Evolutionary conservation across 2,113 vertebrate species (phyloP).

Genomic region (Oenanthe melanoleuca): DNA sequence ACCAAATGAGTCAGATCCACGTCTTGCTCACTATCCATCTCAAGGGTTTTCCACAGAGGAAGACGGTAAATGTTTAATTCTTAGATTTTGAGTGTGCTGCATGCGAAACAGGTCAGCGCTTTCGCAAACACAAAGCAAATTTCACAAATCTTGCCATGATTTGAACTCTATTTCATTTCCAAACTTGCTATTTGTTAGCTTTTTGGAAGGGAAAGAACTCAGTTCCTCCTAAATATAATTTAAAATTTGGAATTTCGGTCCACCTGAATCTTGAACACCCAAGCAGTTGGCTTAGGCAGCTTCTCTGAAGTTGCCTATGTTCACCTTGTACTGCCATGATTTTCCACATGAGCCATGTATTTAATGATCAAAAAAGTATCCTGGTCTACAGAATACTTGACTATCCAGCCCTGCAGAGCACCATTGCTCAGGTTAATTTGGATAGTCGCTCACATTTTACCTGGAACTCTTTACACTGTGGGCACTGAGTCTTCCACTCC

Average conservation of each 20-base stretch:
- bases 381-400: not conserved
- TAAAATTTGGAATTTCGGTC: not conserved
- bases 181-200: not conserved
- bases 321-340: not conserved
- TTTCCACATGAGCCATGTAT: not conserved
- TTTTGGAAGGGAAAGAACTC: not conserved
- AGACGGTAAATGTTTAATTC: constrained; percentile 86
- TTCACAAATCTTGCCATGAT: not conserved
- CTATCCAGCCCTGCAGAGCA: accelerated
- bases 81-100: constrained; percentile 18
- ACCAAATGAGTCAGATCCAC: constrained; percentile 80
- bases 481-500: not conserved
- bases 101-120: not conserved
- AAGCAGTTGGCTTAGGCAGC: not conserved
- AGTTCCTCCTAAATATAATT: not conserved
- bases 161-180: not conserved
- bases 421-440: not conserved
- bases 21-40: constrained; percentile 74
- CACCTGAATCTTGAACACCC: not conserved
- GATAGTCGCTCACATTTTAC: not conserved
- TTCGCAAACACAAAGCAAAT: not conserved
- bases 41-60: constrained; percentile 82
- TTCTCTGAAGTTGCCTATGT: not conserved
- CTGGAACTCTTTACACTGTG: not conserved
- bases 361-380: not conserved